Percentiles rank a stretch among this genome's conserved stretches.
Conservation (phyloP, 2,888 invertebrate genomes). For the Corythucha ciliata region DNA sequence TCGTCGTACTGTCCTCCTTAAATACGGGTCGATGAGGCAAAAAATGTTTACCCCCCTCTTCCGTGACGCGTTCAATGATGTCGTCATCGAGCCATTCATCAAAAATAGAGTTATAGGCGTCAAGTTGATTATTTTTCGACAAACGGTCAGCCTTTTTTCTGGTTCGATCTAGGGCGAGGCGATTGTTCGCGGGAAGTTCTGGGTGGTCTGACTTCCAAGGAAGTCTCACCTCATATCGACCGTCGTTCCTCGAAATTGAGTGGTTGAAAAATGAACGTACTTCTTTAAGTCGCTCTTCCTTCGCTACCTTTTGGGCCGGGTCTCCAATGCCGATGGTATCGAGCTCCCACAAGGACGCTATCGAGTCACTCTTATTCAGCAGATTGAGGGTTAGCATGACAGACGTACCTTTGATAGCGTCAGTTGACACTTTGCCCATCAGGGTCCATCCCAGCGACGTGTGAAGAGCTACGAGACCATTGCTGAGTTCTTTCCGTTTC, state of each 20-base stretch:
- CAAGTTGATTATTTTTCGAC: slow-evolving; percentile 8
- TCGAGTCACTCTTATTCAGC: slow-evolving; percentile 1
- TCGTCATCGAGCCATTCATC: slow-evolving; percentile 34
- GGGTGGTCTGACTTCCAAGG: slow-evolving; percentile 39
- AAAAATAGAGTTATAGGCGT: slow-evolving; percentile 35
- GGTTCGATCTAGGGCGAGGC: slow-evolving; percentile 29
- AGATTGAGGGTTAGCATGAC: neutral
- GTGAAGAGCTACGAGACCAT: neutral
- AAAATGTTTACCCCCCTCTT: slow-evolving; percentile 16
- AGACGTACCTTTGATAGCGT: too few species aligned
- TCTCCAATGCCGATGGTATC: slow-evolving; percentile 26
- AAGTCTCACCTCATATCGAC: slow-evolving; percentile 38
- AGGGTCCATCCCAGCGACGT: slow-evolving; percentile 16
- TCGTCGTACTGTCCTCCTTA: slow-evolving; percentile 26
- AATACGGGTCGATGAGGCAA: slow-evolving; percentile 29
- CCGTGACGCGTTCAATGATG: slow-evolving; percentile 35
- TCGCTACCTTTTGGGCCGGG: slow-evolving; percentile 1
- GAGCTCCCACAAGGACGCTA: slow-evolving; percentile 27
- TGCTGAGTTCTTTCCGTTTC: neutral
- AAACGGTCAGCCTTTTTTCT: too few species aligned
- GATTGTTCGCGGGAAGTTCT: slow-evolving; percentile 35
- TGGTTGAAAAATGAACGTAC: slow-evolving; percentile 28
- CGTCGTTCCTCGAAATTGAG: slow-evolving; percentile 35
- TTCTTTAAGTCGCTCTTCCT: slow-evolving; percentile 27
- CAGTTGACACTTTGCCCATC: slow-evolving; percentile 2